Conservation (phyloP, 2,113 vertebrate genomes). For the Cephalopholis sonnerati region DNA sequence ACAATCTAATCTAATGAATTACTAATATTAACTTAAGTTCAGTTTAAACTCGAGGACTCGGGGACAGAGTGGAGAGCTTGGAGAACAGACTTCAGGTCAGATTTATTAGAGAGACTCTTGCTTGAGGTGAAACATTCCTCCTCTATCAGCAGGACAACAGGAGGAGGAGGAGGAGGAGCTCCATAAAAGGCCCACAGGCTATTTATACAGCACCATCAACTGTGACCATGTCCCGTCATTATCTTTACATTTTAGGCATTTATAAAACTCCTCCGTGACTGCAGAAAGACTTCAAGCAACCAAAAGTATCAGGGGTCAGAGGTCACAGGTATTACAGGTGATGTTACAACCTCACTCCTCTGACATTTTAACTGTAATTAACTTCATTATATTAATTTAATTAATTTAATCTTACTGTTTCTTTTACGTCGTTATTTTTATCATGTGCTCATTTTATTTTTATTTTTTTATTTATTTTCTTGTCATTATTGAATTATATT, state of each 20-base stretch:
- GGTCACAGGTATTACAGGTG: too few relatives aligned
- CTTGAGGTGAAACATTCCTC: constrained; percentile 49
- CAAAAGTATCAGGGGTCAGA: too few relatives aligned
- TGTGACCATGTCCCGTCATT: not conserved
- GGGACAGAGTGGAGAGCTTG: not conserved
- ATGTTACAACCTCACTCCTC: too few relatives aligned
- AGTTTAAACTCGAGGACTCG: not conserved
- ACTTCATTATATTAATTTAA: too few relatives aligned
- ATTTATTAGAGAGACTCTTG: constrained; percentile 16
- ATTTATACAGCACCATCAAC: constrained; percentile 2
- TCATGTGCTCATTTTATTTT: too few relatives aligned
- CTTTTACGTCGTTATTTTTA: too few relatives aligned
- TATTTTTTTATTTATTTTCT: too few relatives aligned
- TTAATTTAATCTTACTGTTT: too few relatives aligned
- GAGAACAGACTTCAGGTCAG: constrained; percentile 17
- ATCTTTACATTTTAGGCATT: not conserved
- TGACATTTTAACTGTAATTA: too few relatives aligned
- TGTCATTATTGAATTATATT: too few relatives aligned
- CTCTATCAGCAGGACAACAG: constrained; percentile 38
- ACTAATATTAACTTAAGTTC: not conserved
- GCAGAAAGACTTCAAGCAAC: too few relatives aligned
- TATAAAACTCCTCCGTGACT: too few relatives aligned
- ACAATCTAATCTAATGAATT: not conserved
- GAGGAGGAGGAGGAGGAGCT: not conserved
- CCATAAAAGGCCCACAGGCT: constrained; percentile 14